Conservation (phyloP, 2,888 invertebrate species). For the Pristionchus mayeri region DNA sequence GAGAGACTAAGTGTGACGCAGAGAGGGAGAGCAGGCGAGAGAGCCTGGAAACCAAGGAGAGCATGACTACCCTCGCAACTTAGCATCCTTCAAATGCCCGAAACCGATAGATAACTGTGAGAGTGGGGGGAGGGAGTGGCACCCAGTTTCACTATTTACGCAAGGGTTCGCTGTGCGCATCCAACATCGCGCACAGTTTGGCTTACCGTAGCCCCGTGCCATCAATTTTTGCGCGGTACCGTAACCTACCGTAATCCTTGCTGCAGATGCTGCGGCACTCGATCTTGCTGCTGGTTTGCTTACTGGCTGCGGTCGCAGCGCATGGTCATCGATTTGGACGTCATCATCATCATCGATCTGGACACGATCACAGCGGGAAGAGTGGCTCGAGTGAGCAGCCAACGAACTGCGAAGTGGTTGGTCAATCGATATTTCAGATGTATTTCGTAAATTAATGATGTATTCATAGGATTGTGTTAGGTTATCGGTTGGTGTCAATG, state of each 20-base stretch:
- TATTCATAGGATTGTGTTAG: too few relatives aligned
- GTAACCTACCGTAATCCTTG: not conserved
- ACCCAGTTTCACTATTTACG: not conserved
- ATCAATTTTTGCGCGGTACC: too few relatives aligned
- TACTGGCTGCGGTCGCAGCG: slow-evolving; percentile 12
- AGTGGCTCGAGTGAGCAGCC: too few relatives aligned
- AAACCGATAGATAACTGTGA: not conserved
- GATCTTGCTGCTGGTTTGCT: slow-evolving; percentile 21
- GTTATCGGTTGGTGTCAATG: too few relatives aligned
- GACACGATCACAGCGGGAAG: too few relatives aligned
- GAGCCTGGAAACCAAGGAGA: not conserved
- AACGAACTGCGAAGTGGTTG: too few relatives aligned
- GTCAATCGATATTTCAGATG: too few relatives aligned
- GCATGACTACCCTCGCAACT: not conserved
- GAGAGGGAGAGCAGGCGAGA: not conserved
- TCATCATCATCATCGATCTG: too few relatives aligned
- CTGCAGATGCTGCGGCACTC: slow-evolving; percentile 42
- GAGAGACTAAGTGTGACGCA: not conserved
- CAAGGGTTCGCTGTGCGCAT: too few relatives aligned
- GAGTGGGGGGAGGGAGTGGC: slow-evolving; percentile 14
- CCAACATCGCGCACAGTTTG: too few relatives aligned
- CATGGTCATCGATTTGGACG: too few relatives aligned
- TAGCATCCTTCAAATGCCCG: not conserved
- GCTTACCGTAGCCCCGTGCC: not conserved
- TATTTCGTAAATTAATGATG: too few relatives aligned